Conservation (phyloP, 2,888 invertebrate genomes). For the Ochlodes sylvanus region DNA sequence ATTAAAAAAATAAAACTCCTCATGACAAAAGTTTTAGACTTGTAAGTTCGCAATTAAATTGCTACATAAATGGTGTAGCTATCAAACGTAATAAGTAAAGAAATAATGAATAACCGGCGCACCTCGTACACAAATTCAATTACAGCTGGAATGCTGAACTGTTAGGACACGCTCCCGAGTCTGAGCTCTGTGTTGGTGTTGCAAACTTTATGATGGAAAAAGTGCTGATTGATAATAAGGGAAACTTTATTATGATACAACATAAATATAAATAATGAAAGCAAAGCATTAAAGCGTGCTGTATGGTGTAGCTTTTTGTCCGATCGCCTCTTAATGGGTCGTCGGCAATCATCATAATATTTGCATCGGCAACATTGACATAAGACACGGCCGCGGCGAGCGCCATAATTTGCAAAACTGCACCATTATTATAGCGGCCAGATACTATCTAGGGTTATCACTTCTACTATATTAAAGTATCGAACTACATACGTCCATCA, state of each 20-base stretch:
- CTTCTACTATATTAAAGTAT: no score
- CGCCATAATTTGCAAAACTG: constrained; percentile 17
- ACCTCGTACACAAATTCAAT: constrained; percentile 12
- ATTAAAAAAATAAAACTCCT: no score
- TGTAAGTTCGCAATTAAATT: background rate
- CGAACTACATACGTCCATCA: no score
- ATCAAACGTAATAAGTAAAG: background rate
- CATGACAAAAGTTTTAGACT: background rate
- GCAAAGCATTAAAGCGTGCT: constrained; percentile 2
- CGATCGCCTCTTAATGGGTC: constrained; percentile 4
- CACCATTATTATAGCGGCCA: background rate
- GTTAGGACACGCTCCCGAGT: background rate
- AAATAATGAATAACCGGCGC: background rate
- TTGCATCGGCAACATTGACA: constrained; percentile 5
- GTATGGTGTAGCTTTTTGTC: background rate
- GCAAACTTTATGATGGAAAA: background rate
- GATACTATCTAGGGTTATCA: background rate
- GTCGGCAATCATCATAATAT: constrained; percentile 10
- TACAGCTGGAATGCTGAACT: constrained; percentile 8
- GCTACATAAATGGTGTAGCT: background rate
- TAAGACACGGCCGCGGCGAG: background rate
- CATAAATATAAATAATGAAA: background rate
- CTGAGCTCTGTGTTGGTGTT: background rate
- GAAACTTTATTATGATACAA: no score
- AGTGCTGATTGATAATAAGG: background rate